A percentile compares a stretch with the other conserved stretches of the same genome.
Conservation (phyloP, 1,140 invertebrate genomes). For the Plectus sambesii region DNA sequence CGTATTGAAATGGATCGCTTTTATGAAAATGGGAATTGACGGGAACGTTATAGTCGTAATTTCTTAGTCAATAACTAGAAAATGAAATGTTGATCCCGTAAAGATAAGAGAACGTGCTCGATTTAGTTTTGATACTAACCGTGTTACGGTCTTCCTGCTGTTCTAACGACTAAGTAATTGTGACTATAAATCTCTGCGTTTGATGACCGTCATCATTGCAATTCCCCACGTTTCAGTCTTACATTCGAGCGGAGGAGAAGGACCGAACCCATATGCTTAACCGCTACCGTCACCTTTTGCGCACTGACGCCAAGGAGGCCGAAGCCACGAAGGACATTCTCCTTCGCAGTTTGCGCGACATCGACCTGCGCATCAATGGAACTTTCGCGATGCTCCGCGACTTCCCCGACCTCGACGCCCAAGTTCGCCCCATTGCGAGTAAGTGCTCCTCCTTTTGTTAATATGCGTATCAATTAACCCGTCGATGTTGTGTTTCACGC, state of each 20-base stretch:
- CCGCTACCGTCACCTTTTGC: slow-evolving; percentile 77
- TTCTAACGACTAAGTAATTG: no score
- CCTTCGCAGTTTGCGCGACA: slow-evolving; percentile 68
- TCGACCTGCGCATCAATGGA: slow-evolving; percentile 73
- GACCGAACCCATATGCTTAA: slow-evolving; percentile 88
- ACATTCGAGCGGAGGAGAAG: slow-evolving; percentile 65
- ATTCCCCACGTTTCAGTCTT: slow-evolving; percentile 38
- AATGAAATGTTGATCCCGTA: slow-evolving; percentile 8
- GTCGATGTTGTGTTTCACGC: no score
- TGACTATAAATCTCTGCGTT: slow-evolving; percentile 10
- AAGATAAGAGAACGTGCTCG: no score
- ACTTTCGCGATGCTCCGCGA: slow-evolving; percentile 43
- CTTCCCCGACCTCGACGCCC: slow-evolving; percentile 39
- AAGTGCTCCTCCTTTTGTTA: neutral
- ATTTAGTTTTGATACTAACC: no score
- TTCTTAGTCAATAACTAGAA: no score
- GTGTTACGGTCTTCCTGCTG: no score
- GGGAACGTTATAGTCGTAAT: no score
- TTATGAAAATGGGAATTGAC: no score
- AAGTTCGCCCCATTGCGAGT: slow-evolving; percentile 38
- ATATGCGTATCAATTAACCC: no score
- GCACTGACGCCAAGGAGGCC: slow-evolving; percentile 68
- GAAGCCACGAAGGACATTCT: slow-evolving; percentile 73
- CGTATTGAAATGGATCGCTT: no score
- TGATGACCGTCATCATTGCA: neutral